Evolutionary conservation across 2,797 vertebrate species (phyloP).

Genomic region (Distichodus sexfasciatus): DNA sequence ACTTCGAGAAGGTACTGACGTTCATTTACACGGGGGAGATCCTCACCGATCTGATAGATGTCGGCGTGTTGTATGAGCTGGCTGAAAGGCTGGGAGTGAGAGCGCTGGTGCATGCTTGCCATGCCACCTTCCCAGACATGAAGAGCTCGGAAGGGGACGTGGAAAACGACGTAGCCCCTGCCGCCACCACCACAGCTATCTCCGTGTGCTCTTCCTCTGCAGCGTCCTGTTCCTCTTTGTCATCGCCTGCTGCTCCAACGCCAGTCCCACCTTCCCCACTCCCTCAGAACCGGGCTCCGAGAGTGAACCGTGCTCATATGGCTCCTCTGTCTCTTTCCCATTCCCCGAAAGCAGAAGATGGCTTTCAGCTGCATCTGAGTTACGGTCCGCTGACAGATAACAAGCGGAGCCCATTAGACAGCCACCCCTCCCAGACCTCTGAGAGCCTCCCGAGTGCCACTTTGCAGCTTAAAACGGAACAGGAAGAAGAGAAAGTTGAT

Average conservation of each 20-base stretch:
- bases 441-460: constrained; percentile 62
- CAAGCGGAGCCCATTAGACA: constrained; percentile 55
- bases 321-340: constrained; percentile 40
- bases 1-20: constrained; percentile 94
- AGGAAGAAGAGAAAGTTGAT: constrained; percentile 59
- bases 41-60: constrained; percentile 90
- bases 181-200: constrained; percentile 9
- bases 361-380: constrained; percentile 60
- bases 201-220: constrained; percentile 68
- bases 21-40: constrained; percentile 96
- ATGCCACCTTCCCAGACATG: constrained; percentile 91
- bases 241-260: constrained; percentile 70
- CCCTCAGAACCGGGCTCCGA: constrained; percentile 41
- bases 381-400: constrained; percentile 58
- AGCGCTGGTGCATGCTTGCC: constrained; percentile 87
- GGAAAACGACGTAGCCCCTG: constrained; percentile 49
- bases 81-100: constrained; percentile 87
- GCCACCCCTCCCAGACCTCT: constrained; percentile 43
- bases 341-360: constrained; percentile 82
- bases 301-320: constrained; percentile 7
- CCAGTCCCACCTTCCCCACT: constrained; percentile 62
- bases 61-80: constrained; percentile 92
- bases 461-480: constrained; percentile 81
- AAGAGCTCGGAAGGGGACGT: constrained; percentile 71
- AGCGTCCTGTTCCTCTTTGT: constrained; percentile 72